Evolutionary conservation across 2,113 vertebrate species (phyloP).

Genomic region (Nanorana parkeri): DNA sequence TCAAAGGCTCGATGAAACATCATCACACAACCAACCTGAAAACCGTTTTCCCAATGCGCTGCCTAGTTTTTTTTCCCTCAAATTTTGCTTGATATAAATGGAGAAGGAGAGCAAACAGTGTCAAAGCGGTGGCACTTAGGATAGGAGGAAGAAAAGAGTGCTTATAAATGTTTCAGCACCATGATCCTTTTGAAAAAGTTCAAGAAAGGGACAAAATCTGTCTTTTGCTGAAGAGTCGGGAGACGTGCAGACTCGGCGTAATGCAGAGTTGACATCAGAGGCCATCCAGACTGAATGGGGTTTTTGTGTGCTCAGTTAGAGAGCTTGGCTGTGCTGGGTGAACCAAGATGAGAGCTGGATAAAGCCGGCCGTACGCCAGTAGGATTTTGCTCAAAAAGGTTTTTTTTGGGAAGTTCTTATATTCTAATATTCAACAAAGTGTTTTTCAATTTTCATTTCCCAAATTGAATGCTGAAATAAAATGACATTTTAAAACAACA

Average conservation of each 20-base stretch:
- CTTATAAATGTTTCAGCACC: slow-evolving; percentile 49
- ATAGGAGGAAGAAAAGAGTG: not conserved
- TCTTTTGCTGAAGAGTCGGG: slow-evolving; percentile 9
- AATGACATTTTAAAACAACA: no score
- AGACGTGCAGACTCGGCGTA: not conserved
- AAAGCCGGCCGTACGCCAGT: no score
- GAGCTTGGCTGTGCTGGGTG: no score
- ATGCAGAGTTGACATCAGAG: slow-evolving; percentile 8
- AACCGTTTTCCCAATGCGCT: no score
- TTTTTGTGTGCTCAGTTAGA: not conserved
- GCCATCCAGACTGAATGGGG: not conserved
- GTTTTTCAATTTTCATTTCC: no score
- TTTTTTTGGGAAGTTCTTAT: no score
- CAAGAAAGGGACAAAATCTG: slow-evolving; percentile 37
- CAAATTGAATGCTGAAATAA: no score
- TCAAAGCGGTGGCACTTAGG: not conserved
- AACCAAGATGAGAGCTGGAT: no score
- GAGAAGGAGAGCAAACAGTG: not conserved
- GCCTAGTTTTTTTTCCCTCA: not conserved
- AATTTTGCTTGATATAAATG: slow-evolving; percentile 31
- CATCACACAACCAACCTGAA: not conserved
- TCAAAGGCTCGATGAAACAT: slow-evolving; percentile 7
- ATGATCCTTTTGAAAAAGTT: slow-evolving; percentile 25
- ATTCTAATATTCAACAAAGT: no score
- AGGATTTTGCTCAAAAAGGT: no score